Conservation (phyloP, 2,113 vertebrate genomes). For the Fregetta grallaria region DNA sequence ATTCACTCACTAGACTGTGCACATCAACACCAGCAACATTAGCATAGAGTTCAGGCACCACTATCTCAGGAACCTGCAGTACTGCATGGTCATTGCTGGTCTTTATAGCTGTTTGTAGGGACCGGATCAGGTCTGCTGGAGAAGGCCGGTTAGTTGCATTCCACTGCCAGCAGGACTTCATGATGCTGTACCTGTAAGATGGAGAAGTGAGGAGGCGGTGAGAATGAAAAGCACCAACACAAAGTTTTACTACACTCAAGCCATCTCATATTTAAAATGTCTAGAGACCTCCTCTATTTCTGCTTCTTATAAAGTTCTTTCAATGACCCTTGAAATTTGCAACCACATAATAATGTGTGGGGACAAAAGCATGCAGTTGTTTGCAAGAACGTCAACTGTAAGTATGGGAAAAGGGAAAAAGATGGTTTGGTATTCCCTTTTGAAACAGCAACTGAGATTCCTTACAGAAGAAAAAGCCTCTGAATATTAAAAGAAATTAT, state of each 20-base stretch:
- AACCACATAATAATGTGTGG: background rate
- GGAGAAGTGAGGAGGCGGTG: background rate
- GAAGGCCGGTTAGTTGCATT: constrained; percentile 75
- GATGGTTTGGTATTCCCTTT: background rate
- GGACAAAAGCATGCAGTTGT: background rate
- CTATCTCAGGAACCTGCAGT: constrained; percentile 77
- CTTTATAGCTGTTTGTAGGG: constrained; percentile 75
- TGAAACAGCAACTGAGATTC: background rate
- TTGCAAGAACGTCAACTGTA: background rate
- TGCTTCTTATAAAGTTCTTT: background rate
- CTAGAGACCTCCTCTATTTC: background rate
- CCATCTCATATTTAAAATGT: background rate
- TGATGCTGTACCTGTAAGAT: constrained; percentile 80
- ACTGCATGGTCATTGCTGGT: constrained; percentile 79
- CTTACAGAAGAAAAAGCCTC: background rate
- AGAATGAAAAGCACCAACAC: background rate
- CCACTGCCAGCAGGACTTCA: constrained; percentile 91
- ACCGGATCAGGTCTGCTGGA: constrained; percentile 71
- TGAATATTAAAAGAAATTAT: background rate
- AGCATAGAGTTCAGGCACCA: constrained; percentile 74
- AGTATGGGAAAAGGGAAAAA: background rate
- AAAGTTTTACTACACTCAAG: background rate
- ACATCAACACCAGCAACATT: constrained; percentile 59
- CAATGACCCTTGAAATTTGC: background rate
- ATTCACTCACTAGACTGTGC: constrained; percentile 44